phyloP scores from a whole-genome alignment of 2,113 vertebrate genomes.

The Sialia sialis region DNA sequence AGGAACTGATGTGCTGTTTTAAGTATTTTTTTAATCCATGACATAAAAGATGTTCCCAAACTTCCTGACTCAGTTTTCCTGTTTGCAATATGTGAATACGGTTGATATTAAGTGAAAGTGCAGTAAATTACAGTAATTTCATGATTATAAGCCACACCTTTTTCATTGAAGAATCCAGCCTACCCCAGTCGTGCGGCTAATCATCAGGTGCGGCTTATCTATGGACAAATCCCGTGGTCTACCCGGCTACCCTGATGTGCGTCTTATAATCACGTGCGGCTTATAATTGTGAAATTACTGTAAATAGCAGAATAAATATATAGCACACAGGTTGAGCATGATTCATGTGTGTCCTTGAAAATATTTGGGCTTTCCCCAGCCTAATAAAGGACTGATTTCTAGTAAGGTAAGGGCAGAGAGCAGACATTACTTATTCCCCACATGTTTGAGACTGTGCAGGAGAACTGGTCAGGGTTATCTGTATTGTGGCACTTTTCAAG shows the following conservation, averaged over 20 bases:
- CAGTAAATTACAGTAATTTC: no score
- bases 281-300: no score
- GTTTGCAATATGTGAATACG: background rate
- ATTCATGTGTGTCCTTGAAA: background rate
- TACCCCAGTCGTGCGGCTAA: no score
- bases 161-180: no score
- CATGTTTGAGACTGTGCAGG: background rate
- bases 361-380: background rate
- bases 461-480: background rate
- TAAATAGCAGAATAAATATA: background rate
- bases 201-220: no score
- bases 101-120: background rate
- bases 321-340: background rate
- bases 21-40: background rate
- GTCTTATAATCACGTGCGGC: no score
- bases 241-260: no score
- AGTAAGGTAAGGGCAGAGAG: accelerated
- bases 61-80: background rate
- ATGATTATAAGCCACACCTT: no score
- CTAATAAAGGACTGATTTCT: background rate
- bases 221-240: no score
- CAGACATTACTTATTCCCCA: accelerated
- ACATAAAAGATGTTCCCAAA: background rate
- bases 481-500: background rate
- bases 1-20: background rate